Conservation (phyloP, 2,113 vertebrate genomes). For the Etia nguti region DNA sequence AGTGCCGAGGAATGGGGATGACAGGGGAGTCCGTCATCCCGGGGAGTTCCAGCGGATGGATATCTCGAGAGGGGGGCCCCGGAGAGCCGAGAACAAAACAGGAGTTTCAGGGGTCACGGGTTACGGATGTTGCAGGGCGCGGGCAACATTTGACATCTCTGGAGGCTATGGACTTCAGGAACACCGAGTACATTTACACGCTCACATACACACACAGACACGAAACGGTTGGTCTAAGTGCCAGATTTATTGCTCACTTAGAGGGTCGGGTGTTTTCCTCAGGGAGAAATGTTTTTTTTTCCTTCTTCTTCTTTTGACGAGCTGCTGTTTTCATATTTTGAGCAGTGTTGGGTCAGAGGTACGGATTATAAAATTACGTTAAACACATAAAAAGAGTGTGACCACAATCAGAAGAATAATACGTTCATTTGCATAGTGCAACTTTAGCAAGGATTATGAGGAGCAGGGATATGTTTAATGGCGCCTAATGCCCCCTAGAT, state of each 20-base stretch:
- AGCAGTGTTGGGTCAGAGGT: background rate
- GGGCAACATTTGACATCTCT: slow-evolving; percentile 41
- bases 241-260: slow-evolving; percentile 63
- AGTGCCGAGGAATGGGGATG: slow-evolving; percentile 16
- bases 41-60: slow-evolving; percentile 29
- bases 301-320: background rate
- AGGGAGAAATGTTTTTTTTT: background rate
- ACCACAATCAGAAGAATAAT: background rate
- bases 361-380: background rate
- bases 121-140: slow-evolving; percentile 46
- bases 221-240: slow-evolving; percentile 15
- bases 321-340: background rate
- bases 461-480: background rate
- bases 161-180: slow-evolving; percentile 23
- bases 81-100: slow-evolving; percentile 56
- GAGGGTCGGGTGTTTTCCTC: slow-evolving; percentile 34
- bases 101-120: slow-evolving; percentile 62
- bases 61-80: slow-evolving; percentile 21
- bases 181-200: slow-evolving; percentile 42
- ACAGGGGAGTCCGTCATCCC: slow-evolving; percentile 35
- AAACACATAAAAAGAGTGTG: background rate
- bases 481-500: background rate
- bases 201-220: slow-evolving; percentile 19
- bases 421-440: background rate
- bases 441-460: background rate